These are phyloP conservation scores for Pogonus chalceus DNA, from an alignment of 1,140 invertebrate species.

Conservation along the genomic window DNA sequence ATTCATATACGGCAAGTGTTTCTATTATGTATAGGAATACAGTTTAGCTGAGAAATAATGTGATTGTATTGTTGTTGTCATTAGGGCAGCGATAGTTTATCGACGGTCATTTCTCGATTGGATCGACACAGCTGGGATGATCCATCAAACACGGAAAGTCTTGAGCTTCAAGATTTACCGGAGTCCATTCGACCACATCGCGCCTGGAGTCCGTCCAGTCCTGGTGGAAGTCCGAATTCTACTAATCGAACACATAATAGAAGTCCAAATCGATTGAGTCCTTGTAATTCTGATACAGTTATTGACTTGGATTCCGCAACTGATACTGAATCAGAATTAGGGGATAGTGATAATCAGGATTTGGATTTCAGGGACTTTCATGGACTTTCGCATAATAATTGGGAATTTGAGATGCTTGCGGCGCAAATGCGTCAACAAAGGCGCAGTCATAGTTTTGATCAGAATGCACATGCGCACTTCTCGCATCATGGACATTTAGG, in stretches of 20 bases:
- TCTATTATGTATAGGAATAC: no score
- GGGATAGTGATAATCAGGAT: conserved; percentile 21
- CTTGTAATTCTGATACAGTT: no score
- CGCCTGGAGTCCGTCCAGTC: conserved; percentile 24
- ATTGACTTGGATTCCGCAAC: conserved; percentile 42
- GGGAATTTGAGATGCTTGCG: conserved; percentile 31
- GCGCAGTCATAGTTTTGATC: conserved; percentile 30
- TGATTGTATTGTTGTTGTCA: no score
- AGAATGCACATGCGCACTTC: conserved; percentile 15
- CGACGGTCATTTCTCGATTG: conserved; percentile 25
- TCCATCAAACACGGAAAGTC: conserved; percentile 44
- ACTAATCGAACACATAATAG: no score
- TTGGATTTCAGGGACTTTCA: conserved; percentile 22
- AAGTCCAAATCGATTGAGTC: conserved; percentile 37
- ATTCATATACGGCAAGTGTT: conserved; percentile 41
- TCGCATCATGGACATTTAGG: no score
- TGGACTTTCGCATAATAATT: conserved; percentile 24
- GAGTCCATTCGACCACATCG: conserved; percentile 34
- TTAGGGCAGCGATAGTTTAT: conserved; percentile 28
- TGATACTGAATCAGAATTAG: conserved; percentile 26
- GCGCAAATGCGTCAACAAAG: conserved; percentile 28
- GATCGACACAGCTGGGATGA: conserved; percentile 46
- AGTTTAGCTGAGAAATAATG: no score
- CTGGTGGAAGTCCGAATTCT: conserved; percentile 34
- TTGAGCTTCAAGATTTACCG: conserved; percentile 45